Evolutionary conservation across 2,888 invertebrate genomes (phyloP).

Genomic region (Hyalella azteca): DNA sequence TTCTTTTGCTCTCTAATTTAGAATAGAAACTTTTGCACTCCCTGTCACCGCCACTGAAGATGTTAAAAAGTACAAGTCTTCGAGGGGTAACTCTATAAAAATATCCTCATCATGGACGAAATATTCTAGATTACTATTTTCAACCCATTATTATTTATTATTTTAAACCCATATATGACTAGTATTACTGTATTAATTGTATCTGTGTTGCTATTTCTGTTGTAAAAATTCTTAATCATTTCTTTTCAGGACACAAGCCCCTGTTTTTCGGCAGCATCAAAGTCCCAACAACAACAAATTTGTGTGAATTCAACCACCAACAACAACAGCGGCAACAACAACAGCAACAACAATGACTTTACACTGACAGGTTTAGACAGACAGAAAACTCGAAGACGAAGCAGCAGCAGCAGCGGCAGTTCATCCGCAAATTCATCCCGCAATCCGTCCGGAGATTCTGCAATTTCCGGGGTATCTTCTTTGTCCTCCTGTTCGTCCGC

Average conservation of each 20-base stretch:
- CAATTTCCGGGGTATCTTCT: constrained; percentile 4
- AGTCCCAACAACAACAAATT: not conserved
- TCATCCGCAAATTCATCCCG: constrained; percentile 38
- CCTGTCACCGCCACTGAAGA: no score
- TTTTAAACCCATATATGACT: no score
- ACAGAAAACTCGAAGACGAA: not conserved
- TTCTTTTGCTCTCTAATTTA: no score
- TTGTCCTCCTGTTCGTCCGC: constrained; percentile 18
- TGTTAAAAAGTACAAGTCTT: no score
- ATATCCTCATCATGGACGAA: no score
- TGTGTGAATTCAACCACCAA: not conserved
- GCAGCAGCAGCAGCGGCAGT: constrained; percentile 34
- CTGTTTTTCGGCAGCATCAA: not conserved
- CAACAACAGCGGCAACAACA: not conserved
- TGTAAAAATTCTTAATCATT: not conserved
- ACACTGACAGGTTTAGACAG: no score
- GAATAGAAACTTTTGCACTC: no score
- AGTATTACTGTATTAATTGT: no score
- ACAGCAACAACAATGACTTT: not conserved
- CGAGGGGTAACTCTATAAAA: no score
- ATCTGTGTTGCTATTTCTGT: not conserved
- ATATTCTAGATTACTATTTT: no score
- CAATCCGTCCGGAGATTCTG: constrained; percentile 51
- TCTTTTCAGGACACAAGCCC: constrained; percentile 7
- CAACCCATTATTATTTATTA: no score